These are phyloP conservation scores for Muntiacus reevesi DNA, from an alignment of 2,113 vertebrate species.

Conservation along the genomic window DNA sequence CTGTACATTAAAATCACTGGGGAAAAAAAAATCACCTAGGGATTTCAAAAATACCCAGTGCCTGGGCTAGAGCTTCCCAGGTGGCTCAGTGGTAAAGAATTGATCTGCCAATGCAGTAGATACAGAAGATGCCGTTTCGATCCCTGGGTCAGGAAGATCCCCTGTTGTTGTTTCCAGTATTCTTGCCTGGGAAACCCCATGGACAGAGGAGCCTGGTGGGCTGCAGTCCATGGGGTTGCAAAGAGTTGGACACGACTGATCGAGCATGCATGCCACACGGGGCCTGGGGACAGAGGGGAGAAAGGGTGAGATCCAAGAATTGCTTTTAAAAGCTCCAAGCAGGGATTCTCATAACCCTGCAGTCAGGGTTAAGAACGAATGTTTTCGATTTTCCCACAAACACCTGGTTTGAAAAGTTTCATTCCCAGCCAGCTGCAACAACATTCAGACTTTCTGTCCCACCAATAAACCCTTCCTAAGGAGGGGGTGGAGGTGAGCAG, in stretches of 20 bases:
- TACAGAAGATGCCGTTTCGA: neutral
- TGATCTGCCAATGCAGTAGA: neutral
- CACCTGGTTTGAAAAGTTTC: neutral
- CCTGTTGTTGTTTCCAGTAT: neutral
- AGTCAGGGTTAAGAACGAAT: neutral
- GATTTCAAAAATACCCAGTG: neutral
- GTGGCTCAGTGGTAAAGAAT: neutral
- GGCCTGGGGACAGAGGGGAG: neutral
- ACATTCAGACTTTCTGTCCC: neutral
- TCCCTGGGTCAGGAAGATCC: neutral
- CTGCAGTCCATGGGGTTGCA: neutral
- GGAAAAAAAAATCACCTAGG: neutral
- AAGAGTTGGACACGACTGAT: neutral
- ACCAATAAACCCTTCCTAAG: neutral
- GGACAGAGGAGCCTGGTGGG: neutral
- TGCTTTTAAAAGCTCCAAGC: neutral
- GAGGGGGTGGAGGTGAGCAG: too few species aligned
- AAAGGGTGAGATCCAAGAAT: neutral
- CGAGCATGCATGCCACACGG: rapidly evolving
- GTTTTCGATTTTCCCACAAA: neutral
- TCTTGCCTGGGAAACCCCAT: neutral
- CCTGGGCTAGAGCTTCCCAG: neutral
- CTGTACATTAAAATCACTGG: neutral
- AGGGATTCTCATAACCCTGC: neutral
- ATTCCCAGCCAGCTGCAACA: neutral